Evolutionary conservation across 2,113 vertebrate genomes (phyloP), one percentile per base, ranked within the genome.

Genomic region (Cercocebus atys): DNA sequence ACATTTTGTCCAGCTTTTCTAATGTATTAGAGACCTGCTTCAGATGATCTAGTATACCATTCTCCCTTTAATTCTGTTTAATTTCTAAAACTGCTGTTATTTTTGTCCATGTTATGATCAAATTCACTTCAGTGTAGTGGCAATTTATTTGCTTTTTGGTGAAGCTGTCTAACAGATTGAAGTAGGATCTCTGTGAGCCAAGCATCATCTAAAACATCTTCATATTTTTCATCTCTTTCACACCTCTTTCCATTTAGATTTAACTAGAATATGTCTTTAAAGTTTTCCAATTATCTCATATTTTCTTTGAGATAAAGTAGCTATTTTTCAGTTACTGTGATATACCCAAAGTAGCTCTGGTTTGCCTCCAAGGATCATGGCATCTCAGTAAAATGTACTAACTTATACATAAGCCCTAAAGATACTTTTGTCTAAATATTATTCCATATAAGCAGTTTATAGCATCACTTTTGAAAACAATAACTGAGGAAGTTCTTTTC

Each of bases 291-390:
- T 81, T 87, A 76, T 87, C 94, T 97, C 92, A 66, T 14, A 27
- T 73, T 95, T 95, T 81, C 81, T 84, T 90, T 97, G 87, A 95
- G 80, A 86, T 92, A 92, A 93, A 89, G 75, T 90, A 88, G 17
- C 30, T 68, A 89, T 84, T 96, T 96, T 93, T 95, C 27, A 84
- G 55, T 80, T 81, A 72, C 43, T 47, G 40, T n/a, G 40, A 90
- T 61, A 73, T 20, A 66, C 14, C 55, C 52, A 17, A 96, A 95
- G 85, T 61, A 95, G 43, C 22, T 95, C 92, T 90, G 83, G 75
- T 81, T 94, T 96, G 3, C 14, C 27, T 97, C 80, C 72, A 38
- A 32, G 30, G 32, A 93, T 75, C 27, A 17, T 82, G 73, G n/a
- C 75, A 96, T 96, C 32, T 96, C 23, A 85, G 22, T 43, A 82